phyloP scores from a whole-genome alignment of 1,140 invertebrate genomes.

The Drosophila setifemur region DNA sequence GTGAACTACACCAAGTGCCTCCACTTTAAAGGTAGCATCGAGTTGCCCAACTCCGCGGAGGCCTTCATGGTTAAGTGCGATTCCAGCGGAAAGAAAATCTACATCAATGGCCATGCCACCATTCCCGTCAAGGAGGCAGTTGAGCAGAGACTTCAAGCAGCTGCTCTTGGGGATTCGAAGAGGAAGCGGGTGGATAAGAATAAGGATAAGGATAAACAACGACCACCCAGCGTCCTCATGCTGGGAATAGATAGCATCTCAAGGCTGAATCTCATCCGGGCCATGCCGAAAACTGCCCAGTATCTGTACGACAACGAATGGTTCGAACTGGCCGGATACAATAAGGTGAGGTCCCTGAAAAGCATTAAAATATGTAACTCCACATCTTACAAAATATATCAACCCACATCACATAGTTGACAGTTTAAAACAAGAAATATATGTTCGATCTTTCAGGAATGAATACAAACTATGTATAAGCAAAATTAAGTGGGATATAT shows the following conservation, averaged over 20 bases:
- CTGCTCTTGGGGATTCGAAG: not conserved
- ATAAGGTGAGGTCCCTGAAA: conserved; percentile 82
- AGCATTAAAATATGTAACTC: not conserved
- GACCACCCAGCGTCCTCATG: conserved; percentile 85
- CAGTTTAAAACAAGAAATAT: too few species aligned
- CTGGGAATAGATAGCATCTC: conserved; percentile 93
- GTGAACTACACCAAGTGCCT: conserved; percentile 71
- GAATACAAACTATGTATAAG: too few species aligned
- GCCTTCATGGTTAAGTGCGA: conserved; percentile 83
- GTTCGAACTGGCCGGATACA: conserved; percentile 83
- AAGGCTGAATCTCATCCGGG: conserved; percentile 88
- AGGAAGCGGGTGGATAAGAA: not conserved
- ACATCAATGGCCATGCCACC: conserved; percentile 74
- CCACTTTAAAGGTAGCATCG: conserved; percentile 69
- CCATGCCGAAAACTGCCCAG: conserved; percentile 88
- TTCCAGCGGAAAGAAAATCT: conserved; percentile 52
- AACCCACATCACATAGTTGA: too few species aligned
- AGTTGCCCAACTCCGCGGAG: conserved; percentile 81
- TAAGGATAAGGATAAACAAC: not conserved
- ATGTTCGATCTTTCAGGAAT: too few species aligned
- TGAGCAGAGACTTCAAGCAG: conserved; percentile 42
- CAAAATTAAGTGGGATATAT: too few species aligned
- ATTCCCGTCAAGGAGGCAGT: conserved; percentile 57
- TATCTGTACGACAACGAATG: conserved; percentile 85
- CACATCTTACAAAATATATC: too few species aligned